Evolutionary conservation across 2,888 invertebrate species (phyloP), one percentile per base, ranked within the genome.

Genomic region (Phalera bucephala): DNA sequence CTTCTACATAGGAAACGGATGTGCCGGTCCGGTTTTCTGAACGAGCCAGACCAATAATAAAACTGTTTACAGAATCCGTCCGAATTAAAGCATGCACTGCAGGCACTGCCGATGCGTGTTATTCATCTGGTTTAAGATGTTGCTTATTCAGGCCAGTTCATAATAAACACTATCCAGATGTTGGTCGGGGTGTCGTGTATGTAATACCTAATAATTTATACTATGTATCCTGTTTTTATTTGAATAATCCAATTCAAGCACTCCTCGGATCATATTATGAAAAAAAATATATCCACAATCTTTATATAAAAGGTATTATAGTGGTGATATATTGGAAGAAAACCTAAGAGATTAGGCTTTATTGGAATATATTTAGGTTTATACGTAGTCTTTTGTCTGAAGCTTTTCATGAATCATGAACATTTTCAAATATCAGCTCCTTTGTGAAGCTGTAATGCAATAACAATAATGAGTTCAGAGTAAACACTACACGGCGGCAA

Each of bases 61-160:
- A 65, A 60, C 59, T 81, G 79, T 82, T 80, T 81, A 80, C 66
- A 70, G 43, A 64, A 66, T 58, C 62, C 56, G 66, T 67, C 64
- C 52, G 72, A 74, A 71, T 73, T 72, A 76, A 75, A n/a, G 79
- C n/a, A n/a, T n/a, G n/a, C n/a, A n/a, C n/a, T n/a, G 75, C 74
- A 68, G 70, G 68, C 63, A 72, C 52, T 65, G 64, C 50, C 38
- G n/a, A 37, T 48, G 42, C 47, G 42, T 49, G 53, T 49, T 45
- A 53, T 45, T 60, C 56, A 54, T 53, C 53, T 62, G 58, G 38
- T 50, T 45, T 54, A 52, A 60, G 45, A 55, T 27, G 45, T 42
- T 55, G 53, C 54, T 65, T 69, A 66, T 67, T 61, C 56, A 60
- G 71, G 69, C 58, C 69, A 66, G 47, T 52, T 53, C 53, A 57